Evolutionary conservation across 2,113 vertebrate genomes (phyloP).

Genomic region (Paracanthobrama guichenoti): DNA sequence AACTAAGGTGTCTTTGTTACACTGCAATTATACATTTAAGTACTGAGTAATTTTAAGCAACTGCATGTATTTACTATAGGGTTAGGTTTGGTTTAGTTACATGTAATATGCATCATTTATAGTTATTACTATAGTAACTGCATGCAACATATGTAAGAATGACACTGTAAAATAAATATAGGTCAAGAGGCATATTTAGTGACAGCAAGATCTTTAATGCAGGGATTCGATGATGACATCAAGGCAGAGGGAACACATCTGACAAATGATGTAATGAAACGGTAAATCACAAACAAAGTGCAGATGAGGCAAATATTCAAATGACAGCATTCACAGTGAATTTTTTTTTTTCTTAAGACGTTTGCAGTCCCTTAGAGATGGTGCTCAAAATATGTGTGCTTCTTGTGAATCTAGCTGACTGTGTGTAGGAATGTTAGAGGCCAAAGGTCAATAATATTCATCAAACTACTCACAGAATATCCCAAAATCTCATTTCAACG

Average conservation of each 20-base stretch:
- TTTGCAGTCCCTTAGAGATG: slow-evolving; percentile 29
- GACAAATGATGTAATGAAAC: slow-evolving; percentile 34
- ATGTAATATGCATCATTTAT: too few species aligned
- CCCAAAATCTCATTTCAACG: not conserved
- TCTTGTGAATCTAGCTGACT: not conserved
- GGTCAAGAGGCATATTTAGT: slow-evolving; percentile 4
- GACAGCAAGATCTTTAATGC: slow-evolving; percentile 27
- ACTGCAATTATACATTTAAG: too few species aligned
- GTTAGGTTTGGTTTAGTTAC: too few species aligned
- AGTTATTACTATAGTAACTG: too few species aligned
- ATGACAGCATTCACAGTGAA: slow-evolving; percentile 51
- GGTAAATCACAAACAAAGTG: slow-evolving; percentile 17
- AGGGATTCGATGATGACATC: slow-evolving; percentile 27
- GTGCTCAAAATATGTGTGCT: not conserved
- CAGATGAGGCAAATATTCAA: slow-evolving; percentile 38
- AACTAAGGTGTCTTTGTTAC: too few species aligned
- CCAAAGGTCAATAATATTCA: not conserved
- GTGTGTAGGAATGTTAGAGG: not conserved
- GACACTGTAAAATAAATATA: not conserved
- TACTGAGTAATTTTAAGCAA: too few species aligned
- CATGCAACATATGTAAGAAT: too few species aligned
- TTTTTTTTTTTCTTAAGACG: slow-evolving; percentile 37
- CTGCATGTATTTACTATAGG: too few species aligned
- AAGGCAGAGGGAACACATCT: slow-evolving; percentile 8
- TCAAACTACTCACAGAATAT: not conserved